Percentiles rank a stretch among this genome's conserved stretches.
These are phyloP conservation scores for Ceratosolen fusciceps DNA, from an alignment of 1,140 invertebrate species.

Conservation along the genomic window DNA sequence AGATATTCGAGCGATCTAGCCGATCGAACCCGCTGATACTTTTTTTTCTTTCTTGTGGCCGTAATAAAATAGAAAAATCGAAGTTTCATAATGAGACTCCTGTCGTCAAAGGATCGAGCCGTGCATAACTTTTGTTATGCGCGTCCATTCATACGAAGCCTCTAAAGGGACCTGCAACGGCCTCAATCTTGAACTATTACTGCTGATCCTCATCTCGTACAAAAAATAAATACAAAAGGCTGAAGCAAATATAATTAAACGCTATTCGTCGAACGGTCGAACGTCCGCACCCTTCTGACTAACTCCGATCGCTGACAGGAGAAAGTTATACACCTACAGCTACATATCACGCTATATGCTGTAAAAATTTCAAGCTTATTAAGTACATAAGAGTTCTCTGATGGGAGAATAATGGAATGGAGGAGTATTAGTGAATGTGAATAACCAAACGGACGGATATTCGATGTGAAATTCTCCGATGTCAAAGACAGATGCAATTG, in stretches of 20 bases:
- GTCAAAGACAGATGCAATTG: neutral
- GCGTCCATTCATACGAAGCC: neutral
- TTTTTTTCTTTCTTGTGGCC: neutral
- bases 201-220: neutral
- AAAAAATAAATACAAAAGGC: constrained; percentile 1
- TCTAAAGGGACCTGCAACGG: neutral
- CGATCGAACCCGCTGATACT: neutral
- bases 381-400: neutral
- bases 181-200: too few species aligned
- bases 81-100: neutral
- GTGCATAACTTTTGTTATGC: neutral
- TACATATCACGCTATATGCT: neutral
- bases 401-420: neutral
- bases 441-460: too few species aligned
- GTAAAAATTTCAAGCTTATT: neutral
- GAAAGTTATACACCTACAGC: constrained; percentile 4
- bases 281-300: neutral
- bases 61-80: neutral
- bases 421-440: neutral
- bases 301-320: neutral
- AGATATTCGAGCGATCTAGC: neutral
- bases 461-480: too few species aligned
- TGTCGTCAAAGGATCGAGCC: neutral
- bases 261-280: neutral
- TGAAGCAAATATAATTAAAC: constrained; percentile 37